A percentile compares a stretch with the other conserved stretches of the same genome.
phyloP scores from a whole-genome alignment of 2,888 invertebrate genomes.

The Cheilosia urbana region DNA sequence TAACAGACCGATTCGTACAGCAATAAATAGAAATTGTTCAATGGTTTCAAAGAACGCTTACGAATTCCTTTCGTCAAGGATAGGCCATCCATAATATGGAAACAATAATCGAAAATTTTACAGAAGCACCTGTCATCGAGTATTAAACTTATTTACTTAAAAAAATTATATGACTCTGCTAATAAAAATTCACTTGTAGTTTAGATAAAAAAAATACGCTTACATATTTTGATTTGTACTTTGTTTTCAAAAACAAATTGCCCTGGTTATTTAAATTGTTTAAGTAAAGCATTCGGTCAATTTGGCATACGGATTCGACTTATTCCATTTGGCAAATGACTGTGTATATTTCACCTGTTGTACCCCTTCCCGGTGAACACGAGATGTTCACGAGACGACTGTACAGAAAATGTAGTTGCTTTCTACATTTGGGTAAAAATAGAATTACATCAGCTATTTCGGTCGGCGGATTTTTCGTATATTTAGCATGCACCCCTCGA shows the following conservation, averaged over 20 bases:
- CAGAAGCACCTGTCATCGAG: too few species aligned
- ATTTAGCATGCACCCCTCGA: slow-evolving; percentile 49
- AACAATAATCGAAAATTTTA: too few species aligned
- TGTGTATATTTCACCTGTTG: slow-evolving; percentile 61
- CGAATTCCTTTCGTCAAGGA: too few species aligned
- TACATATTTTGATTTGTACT: not conserved
- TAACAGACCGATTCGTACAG: too few species aligned
- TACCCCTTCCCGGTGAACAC: slow-evolving; percentile 48
- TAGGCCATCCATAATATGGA: too few species aligned
- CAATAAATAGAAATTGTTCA: too few species aligned
- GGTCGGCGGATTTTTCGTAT: slow-evolving; percentile 37
- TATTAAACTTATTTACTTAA: not conserved
- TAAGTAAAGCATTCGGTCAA: slow-evolving; percentile 43
- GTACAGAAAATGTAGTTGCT: slow-evolving; percentile 55
- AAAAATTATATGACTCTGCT: not conserved
- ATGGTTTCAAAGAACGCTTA: too few species aligned
- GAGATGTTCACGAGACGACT: slow-evolving; percentile 70
- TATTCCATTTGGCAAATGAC: slow-evolving; percentile 66
- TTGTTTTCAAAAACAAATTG: slow-evolving; percentile 41
- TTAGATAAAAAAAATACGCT: not conserved
- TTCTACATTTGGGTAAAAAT: slow-evolving; percentile 45
- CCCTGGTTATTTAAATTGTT: slow-evolving; percentile 59
- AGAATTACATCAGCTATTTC: slow-evolving; percentile 62
- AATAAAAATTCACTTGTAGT: not conserved
- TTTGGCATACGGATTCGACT: slow-evolving; percentile 41